These are phyloP conservation scores for Druon quercuslanigerum DNA, from an alignment of 1,140 invertebrate species.

Conservation along the genomic window DNA sequence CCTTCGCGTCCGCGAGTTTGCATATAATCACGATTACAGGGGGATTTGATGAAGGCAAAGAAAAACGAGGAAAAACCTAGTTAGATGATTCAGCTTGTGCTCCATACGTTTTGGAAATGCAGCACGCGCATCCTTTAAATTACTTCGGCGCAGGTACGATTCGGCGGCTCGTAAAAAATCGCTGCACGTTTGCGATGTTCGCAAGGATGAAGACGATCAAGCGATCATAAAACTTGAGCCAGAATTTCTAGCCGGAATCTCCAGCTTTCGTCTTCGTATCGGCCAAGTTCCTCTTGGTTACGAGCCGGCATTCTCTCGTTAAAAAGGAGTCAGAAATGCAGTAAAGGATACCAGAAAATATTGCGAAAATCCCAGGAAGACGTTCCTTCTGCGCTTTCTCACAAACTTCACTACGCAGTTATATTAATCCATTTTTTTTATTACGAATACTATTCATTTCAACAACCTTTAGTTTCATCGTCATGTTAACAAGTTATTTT, in stretches of 20 bases:
- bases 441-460: no score
- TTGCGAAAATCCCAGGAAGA: neutral
- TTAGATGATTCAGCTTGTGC: neutral
- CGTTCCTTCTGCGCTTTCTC: no score
- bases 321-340: neutral
- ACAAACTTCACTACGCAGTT: no score
- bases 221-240: constrained; percentile 19
- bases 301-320: constrained; percentile 13
- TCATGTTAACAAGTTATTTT: no score
- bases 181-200: neutral
- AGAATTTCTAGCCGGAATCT: constrained; percentile 26
- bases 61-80: neutral
- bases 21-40: constrained; percentile 25
- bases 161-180: constrained; percentile 16
- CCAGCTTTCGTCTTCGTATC: constrained; percentile 1
- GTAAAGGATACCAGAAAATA: neutral
- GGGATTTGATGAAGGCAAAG: neutral
- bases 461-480: no score
- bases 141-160: neutral
- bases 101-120: neutral
- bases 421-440: no score
- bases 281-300: constrained; percentile 4
- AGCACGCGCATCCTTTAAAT: constrained; percentile 15
- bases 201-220: constrained; percentile 19
- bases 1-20: constrained; percentile 5